Percentiles rank a stretch among this genome's conserved stretches.
Conservation (phyloP, 2,888 invertebrate species). For the Napeogenes inachia region DNA sequence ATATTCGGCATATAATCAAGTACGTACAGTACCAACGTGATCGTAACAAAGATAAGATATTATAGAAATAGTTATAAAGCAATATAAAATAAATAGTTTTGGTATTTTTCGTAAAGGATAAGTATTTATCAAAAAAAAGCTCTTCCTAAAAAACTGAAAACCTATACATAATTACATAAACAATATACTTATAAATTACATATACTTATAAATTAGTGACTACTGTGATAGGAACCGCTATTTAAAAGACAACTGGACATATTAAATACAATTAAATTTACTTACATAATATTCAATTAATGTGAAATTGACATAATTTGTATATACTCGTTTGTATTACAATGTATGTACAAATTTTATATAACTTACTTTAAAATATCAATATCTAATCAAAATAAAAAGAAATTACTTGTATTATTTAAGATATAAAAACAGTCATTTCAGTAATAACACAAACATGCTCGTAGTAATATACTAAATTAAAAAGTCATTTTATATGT, state of each 20-base stretch:
- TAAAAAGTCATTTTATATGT: too few species aligned
- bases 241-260: neutral
- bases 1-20: too few species aligned
- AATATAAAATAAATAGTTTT: neutral
- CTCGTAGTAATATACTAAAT: too few species aligned
- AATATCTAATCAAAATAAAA: neutral
- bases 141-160: too few species aligned
- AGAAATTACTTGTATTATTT: neutral
- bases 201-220: neutral
- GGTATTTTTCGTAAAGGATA: neutral
- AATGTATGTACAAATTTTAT: neutral
- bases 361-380: neutral
- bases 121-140: too few species aligned
- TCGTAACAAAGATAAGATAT: neutral
- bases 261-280: constrained; percentile 2
- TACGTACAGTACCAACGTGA: too few species aligned
- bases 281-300: neutral
- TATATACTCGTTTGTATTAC: neutral
- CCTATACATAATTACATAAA: too few species aligned
- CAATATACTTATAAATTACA: neutral
- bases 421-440: neutral
- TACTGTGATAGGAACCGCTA: neutral
- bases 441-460: too few species aligned
- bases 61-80: neutral
- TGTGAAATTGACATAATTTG: neutral